phyloP scores from a whole-genome alignment of 2,888 invertebrate genomes.

The Corbicula japonica region DNA sequence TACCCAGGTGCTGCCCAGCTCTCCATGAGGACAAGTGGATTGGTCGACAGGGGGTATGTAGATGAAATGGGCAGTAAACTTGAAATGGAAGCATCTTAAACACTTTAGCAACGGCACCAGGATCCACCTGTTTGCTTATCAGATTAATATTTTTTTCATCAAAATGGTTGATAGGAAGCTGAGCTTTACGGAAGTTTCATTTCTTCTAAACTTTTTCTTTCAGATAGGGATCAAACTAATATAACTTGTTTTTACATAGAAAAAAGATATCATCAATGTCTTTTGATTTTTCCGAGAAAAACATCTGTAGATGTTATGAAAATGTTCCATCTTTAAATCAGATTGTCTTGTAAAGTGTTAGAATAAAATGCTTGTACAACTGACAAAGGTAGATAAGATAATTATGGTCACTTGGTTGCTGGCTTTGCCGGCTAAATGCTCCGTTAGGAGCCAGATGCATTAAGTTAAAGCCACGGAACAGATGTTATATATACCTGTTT shows the following conservation, averaged over 20 bases:
- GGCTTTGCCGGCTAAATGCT: conserved; percentile 6
- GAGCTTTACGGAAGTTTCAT: conserved; percentile 50
- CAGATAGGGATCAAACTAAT: conserved; percentile 56
- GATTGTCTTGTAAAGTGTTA: conserved; percentile 32
- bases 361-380: conserved; percentile 35
- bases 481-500: too few species aligned
- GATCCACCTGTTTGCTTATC: conserved; percentile 59
- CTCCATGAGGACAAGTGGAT: conserved; percentile 50
- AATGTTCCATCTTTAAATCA: conserved; percentile 38
- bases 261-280: conserved; percentile 18
- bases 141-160: conserved; percentile 52
- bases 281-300: conserved; percentile 48
- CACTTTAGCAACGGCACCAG: background rate
- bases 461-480: too few species aligned
- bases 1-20: conserved; percentile 30
- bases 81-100: conserved; percentile 11
- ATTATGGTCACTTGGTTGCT: conserved; percentile 30
- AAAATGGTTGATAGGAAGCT: conserved; percentile 30
- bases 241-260: conserved; percentile 51
- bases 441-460: too few species aligned
- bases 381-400: conserved; percentile 15
- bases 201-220: conserved; percentile 62
- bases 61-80: conserved; percentile 48
- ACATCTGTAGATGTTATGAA: conserved; percentile 51
- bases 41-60: conserved; percentile 31